Conservation (phyloP, 1,140 invertebrate genomes). For the Andricus grossulariae region DNA sequence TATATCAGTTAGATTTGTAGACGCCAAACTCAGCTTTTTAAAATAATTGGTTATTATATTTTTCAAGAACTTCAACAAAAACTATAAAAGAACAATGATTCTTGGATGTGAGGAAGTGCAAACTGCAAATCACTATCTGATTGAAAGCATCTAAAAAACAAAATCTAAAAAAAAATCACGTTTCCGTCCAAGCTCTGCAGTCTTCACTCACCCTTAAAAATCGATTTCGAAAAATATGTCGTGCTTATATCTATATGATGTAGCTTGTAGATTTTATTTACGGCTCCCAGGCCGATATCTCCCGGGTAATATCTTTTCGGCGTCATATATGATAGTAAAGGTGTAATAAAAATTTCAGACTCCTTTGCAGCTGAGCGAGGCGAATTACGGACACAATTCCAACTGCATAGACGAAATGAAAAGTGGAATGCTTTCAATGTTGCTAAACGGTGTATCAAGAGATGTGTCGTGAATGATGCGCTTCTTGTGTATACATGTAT, state of each 20-base stretch:
- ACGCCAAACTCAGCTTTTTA: no score
- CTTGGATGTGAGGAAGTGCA: no score
- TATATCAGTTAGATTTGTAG: no score
- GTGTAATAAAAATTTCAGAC: conserved; percentile 25
- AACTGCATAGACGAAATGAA: conserved; percentile 14
- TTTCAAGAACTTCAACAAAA: no score
- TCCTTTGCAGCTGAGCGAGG: conserved; percentile 7
- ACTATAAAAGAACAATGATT: no score
- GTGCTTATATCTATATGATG: not conserved
- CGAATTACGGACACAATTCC: conserved; percentile 21
- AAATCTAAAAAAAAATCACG: no score
- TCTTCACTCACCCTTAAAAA: not conserved
- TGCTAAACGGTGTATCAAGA: not conserved
- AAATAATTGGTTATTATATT: no score
- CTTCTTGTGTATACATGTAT: conserved; percentile 5
- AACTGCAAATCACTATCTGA: no score
- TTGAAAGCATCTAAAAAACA: no score
- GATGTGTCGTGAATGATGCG: conserved; percentile 5
- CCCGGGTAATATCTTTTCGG: conserved; percentile 13
- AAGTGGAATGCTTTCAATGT: conserved; percentile 22
- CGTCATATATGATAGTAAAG: conserved; percentile 22
- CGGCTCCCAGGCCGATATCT: not conserved
- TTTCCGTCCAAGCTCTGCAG: not conserved
- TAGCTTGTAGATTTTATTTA: conserved; percentile 18
- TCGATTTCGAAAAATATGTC: conserved; percentile 6